These are phyloP conservation scores for Chloroclystis v-ata DNA, from an alignment of 2,888 invertebrate species.

Conservation along the genomic window DNA sequence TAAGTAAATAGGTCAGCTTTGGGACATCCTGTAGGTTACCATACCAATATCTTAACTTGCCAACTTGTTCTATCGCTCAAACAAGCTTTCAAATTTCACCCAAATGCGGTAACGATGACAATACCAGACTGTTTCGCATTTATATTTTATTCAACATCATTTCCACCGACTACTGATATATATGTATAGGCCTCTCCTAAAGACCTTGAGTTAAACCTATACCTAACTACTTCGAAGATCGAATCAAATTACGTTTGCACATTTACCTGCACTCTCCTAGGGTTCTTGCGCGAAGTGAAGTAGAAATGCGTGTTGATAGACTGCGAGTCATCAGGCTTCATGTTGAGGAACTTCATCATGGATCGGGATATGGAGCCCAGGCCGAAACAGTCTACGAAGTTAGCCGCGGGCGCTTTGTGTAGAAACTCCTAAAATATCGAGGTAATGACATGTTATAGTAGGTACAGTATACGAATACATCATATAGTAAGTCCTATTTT, in stretches of 20 bases:
- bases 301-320: slow-evolving; percentile 71
- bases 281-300: slow-evolving; percentile 61
- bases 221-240: background rate
- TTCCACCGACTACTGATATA: no score
- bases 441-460: background rate
- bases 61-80: no score
- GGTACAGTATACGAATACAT: no score
- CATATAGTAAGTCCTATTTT: no score
- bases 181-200: no score
- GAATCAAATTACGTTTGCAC: background rate
- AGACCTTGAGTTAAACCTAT: background rate
- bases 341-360: slow-evolving; percentile 63
- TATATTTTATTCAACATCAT: no score
- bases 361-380: slow-evolving; percentile 56
- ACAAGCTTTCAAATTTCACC: no score
- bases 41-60: no score
- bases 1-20: no score
- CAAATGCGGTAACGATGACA: no score
- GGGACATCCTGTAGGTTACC: no score
- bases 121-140: no score
- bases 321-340: slow-evolving; percentile 57
- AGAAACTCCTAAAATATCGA: slow-evolving; percentile 4
- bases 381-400: slow-evolving; percentile 73
- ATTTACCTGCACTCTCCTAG: slow-evolving; percentile 59
- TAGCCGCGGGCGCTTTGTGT: slow-evolving; percentile 35